These are phyloP conservation scores for Gavia stellata DNA, from an alignment of 2,113 vertebrate genomes.

Conservation along the genomic window DNA sequence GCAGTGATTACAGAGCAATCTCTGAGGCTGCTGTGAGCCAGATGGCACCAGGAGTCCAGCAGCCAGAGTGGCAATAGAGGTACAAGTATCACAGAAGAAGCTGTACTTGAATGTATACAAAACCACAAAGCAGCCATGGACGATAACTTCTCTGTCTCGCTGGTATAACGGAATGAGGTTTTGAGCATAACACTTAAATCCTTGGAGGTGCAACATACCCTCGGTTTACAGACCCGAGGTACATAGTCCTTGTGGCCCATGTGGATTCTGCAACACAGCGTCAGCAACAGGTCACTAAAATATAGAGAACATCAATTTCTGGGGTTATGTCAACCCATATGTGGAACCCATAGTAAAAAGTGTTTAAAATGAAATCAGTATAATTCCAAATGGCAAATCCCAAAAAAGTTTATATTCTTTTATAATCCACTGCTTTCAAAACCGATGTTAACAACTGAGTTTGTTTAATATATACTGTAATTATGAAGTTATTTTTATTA, in stretches of 20 bases:
- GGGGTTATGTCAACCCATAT: background rate
- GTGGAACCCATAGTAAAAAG: background rate
- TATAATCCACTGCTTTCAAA: background rate
- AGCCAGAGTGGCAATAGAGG: background rate
- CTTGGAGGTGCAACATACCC: background rate
- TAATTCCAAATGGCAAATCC: background rate
- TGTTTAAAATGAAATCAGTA: background rate
- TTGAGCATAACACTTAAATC: background rate
- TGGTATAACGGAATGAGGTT: background rate
- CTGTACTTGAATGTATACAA: background rate
- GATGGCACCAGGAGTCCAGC: background rate
- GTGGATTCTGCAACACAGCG: background rate
- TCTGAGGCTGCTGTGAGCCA: background rate
- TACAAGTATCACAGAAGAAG: background rate
- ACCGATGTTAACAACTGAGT: background rate
- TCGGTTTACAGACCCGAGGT: background rate
- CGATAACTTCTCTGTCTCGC: background rate
- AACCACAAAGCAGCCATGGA: background rate
- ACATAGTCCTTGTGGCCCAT: fast-evolving
- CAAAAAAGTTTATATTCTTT: background rate
- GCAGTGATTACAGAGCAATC: background rate
- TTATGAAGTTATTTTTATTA: background rate
- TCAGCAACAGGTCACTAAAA: background rate
- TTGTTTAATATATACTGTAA: background rate
- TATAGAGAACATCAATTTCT: fast-evolving